These are phyloP conservation scores for Eubasilissa regina DNA, from an alignment of 1,140 invertebrate species.

Conservation along the genomic window DNA sequence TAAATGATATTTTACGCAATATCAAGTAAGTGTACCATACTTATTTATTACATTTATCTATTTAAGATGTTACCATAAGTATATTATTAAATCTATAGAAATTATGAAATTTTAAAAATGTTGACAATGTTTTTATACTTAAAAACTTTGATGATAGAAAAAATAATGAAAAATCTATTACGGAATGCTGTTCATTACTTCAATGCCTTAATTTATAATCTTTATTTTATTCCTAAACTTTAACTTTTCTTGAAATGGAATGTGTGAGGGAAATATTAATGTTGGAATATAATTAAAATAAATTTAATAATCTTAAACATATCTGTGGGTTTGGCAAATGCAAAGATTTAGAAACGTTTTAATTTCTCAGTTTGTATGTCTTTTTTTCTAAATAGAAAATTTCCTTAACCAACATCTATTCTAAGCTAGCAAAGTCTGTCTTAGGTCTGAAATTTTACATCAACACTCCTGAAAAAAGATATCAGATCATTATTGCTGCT, in stretches of 20 bases:
- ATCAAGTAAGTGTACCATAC: constrained; percentile 40
- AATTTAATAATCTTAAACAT: constrained; percentile 16
- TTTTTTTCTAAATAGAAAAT: too few species aligned
- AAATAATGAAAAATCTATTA: constrained; percentile 34
- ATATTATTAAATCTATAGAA: constrained; percentile 59
- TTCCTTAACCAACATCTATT: too few species aligned
- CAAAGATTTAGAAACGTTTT: constrained; percentile 4
- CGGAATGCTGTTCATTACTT: constrained; percentile 50
- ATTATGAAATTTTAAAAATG: constrained; percentile 59
- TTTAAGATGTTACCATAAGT: constrained; percentile 56
- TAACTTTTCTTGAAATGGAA: constrained; percentile 17
- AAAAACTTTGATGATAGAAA: constrained; percentile 55
- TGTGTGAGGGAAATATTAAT: too few species aligned
- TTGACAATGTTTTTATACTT: constrained; percentile 60
- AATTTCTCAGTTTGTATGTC: neutral
- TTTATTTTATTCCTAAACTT: constrained; percentile 1
- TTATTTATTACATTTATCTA: constrained; percentile 47
- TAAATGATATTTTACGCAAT: constrained; percentile 33
- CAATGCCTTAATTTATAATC: constrained; percentile 53
- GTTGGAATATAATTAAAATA: too few species aligned
- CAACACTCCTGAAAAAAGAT: too few species aligned
- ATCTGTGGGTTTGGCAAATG: constrained; percentile 2
- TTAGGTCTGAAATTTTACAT: too few species aligned
- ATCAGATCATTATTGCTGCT: too few species aligned
- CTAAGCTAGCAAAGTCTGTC: too few species aligned